phyloP scores from a whole-genome alignment of 2,797 vertebrate genomes.

The Octomys mimax region DNA sequence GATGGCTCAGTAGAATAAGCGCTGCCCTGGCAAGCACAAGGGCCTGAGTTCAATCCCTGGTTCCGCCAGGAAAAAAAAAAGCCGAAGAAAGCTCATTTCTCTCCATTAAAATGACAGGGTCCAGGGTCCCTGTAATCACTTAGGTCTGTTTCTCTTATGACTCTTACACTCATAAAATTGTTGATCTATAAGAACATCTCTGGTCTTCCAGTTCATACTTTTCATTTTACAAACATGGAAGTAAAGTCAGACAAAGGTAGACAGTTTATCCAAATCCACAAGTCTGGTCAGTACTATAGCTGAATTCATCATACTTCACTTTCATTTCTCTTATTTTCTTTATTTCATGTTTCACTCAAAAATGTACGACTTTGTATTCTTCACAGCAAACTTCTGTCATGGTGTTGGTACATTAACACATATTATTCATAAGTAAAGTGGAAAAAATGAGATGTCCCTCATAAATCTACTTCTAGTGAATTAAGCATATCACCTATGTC shows the following conservation, averaged over 20 bases:
- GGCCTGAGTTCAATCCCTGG: too few relatives aligned
- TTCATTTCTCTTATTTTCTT: conserved; percentile 46
- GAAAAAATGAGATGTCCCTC: conserved; percentile 20
- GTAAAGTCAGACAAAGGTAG: neutral
- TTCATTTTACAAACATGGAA: conserved; percentile 45
- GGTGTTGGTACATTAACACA: neutral
- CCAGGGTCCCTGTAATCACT: neutral
- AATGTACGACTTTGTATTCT: conserved; percentile 37
- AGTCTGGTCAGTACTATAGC: neutral
- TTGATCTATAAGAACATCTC: neutral
- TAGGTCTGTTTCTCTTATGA: neutral
- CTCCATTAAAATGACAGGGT: neutral
- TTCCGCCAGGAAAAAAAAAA: neutral
- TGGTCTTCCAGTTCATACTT: neutral
- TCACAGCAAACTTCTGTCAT: neutral
- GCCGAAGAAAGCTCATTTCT: conserved; percentile 32
- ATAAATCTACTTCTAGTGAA: conserved; percentile 48
- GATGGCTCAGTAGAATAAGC: too few relatives aligned
- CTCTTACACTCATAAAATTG: conserved; percentile 11
- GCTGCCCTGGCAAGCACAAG: too few relatives aligned
- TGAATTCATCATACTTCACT: neutral
- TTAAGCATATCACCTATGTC: neutral
- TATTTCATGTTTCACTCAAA: conserved; percentile 37
- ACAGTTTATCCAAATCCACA: neutral
- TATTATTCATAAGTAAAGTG: conserved; percentile 8